These are phyloP conservation scores for Micromesistius poutassou DNA, from an alignment of 2,797 vertebrate genomes.

Conservation along the genomic window DNA sequence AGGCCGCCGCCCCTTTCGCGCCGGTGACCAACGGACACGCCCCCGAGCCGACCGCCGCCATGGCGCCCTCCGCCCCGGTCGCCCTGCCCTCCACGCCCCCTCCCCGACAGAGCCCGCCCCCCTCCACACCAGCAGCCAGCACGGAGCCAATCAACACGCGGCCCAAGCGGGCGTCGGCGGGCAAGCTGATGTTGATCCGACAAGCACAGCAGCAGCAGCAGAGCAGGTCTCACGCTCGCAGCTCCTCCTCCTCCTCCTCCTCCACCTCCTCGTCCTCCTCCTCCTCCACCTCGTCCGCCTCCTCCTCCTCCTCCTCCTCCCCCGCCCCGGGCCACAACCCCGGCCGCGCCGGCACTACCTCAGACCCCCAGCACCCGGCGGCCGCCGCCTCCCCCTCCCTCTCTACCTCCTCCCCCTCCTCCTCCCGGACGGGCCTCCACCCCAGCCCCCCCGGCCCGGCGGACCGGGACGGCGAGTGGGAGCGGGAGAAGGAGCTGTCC, in stretches of 20 bases:
- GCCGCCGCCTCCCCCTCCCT: constrained; percentile 72
- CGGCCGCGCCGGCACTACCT: constrained; percentile 85
- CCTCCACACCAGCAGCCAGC: constrained; percentile 67
- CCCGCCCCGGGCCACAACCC: constrained; percentile 78
- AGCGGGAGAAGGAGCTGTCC: constrained; percentile 63
- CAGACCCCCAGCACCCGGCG: constrained; percentile 82
- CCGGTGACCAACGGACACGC: constrained; percentile 81
- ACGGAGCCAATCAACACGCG: constrained; percentile 85
- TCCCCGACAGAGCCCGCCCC: constrained; percentile 37
- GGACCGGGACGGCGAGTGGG: constrained; percentile 70
- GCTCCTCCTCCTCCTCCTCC: constrained; percentile 76
- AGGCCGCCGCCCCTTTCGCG: constrained; percentile 52
- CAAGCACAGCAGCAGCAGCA: constrained; percentile 86
- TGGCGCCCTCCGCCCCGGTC: constrained; percentile 37
- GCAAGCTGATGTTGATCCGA: constrained; percentile 88
- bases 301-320: constrained; percentile 75
- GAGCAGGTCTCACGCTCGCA: constrained; percentile 66
- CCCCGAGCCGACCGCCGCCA: constrained; percentile 73
- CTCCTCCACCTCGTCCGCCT: constrained; percentile 79
- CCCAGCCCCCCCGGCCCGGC: constrained; percentile 61
- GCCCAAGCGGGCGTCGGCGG: constrained; percentile 88
- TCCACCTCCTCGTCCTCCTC: constrained; percentile 83
- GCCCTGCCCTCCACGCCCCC: constrained; percentile 44
- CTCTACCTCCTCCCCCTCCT: constrained; percentile 38
- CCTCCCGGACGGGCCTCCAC: constrained; percentile 29